Evolutionary conservation across 2,888 invertebrate genomes (phyloP), one percentile per base, ranked within the genome.

Genomic region (Sinhomidia bicolor): DNA sequence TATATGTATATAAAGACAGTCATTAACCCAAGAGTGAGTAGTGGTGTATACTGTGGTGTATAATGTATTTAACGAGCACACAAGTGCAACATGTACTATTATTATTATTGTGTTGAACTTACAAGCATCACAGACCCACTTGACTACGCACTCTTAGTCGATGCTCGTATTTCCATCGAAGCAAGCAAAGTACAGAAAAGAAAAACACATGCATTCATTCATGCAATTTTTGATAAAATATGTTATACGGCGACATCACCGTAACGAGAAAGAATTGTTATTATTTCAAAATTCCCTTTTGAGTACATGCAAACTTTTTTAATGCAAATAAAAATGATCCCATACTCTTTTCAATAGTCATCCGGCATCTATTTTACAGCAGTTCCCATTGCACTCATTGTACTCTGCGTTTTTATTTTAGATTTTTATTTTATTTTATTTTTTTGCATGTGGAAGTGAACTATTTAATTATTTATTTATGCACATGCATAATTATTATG

Each of bases 281-380:
- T 60, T 60, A 60, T 14, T 10, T 23, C 10, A n/a, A n/a, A n/a
- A n/a, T n/a, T n/a, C n/a, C n/a, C n/a, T 6, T 5, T 7, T 1
- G 6, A 32, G 20, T 47, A 12, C 74, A 47, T 47, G 26, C 44
- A 74, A 47, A 71, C 44, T 20, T 41, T 71, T 41, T 36, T 68
- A n/a, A 17, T 17, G 17, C 9, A 68, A 68, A 68, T n/a, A 62
- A 12, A 76, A 84, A 62, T 65, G 65, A 36, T 78, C 84, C 54
- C 41, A 68, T 68, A 7, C 1, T 26, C 65, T 32, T 78, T 51
- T 82, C 20, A 85, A 85, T 20, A 65, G 85, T 85, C 85, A 85
- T 85, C 85, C 85, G 85, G 78, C 65, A 65, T 51, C 78, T 85
- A 47, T 41, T 78, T 32, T 51, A 60, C 51, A 78, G 65, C 62